These are phyloP conservation scores for Crotophaga sulcirostris DNA, from an alignment of 2,113 vertebrate species.

Conservation along the genomic window DNA sequence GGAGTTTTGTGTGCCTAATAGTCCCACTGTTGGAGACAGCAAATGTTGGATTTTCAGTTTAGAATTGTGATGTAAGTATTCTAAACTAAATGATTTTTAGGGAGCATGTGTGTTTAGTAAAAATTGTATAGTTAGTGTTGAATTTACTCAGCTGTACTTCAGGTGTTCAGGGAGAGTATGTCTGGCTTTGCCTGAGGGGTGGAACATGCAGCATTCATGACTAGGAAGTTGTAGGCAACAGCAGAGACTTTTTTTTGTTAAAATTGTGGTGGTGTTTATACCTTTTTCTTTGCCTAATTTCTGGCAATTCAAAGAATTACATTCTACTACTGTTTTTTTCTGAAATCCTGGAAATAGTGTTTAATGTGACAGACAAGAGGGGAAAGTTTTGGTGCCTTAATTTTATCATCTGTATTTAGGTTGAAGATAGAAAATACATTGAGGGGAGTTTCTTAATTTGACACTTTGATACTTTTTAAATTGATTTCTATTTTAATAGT, in stretches of 20 bases:
- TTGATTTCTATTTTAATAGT: not conserved
- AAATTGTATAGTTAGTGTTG: not conserved
- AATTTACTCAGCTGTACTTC: not conserved
- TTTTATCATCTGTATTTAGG: not conserved
- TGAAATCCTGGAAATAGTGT: not conserved
- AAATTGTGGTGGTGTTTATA: not conserved
- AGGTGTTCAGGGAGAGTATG: not conserved
- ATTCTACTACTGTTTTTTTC: not conserved
- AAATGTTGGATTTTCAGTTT: not conserved
- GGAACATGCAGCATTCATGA: not conserved
- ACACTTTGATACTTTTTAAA: not conserved
- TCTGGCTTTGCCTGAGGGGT: not conserved
- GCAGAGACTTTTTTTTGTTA: not conserved
- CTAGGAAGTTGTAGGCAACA: not conserved
- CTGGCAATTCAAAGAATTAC: not conserved
- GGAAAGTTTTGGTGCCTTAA: not conserved
- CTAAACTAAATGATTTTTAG: not conserved
- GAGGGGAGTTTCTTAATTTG: not conserved
- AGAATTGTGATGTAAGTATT: not conserved
- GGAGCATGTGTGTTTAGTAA: not conserved
- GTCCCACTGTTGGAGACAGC: not conserved
- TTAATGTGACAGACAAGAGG: not conserved
- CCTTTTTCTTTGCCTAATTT: not conserved
- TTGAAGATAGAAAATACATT: not conserved
- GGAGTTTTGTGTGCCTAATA: not conserved